Evolutionary conservation across 2,888 invertebrate species (phyloP).

Genomic region (Xestoiulus laeticollis): DNA sequence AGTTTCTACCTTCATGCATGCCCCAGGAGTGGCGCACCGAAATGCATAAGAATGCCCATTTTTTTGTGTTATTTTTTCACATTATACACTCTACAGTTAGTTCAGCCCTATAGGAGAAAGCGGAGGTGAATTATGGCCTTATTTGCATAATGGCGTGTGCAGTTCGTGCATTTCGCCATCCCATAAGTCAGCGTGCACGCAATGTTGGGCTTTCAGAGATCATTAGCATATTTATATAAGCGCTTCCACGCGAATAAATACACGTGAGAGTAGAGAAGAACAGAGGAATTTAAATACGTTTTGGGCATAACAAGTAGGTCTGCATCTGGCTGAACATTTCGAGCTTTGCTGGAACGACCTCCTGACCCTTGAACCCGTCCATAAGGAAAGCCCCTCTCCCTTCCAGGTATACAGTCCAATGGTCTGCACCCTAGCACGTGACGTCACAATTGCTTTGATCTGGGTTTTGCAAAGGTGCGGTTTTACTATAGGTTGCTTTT

Average conservation of each 20-base stretch:
- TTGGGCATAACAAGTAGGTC: neutral
- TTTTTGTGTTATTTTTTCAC: neutral
- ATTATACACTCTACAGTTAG: neutral
- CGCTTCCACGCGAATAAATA: neutral
- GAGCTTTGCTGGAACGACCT: neutral
- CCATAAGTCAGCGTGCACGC: neutral
- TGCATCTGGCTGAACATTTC: neutral
- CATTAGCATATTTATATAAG: constrained; percentile 9
- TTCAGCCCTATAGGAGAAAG: neutral
- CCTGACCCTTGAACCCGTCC: neutral
- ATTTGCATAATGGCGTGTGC: constrained; percentile 9
- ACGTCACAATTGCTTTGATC: neutral
- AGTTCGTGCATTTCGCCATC: constrained; percentile 1
- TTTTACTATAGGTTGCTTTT: no score
- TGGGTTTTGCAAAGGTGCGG: neutral
- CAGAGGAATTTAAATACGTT: constrained; percentile 9
- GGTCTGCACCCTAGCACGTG: neutral
- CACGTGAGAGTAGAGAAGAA: constrained; percentile 6
- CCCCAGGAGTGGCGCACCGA: neutral
- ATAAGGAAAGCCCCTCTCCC: neutral
- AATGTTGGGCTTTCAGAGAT: neutral
- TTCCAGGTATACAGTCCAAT: neutral
- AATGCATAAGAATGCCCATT: neutral
- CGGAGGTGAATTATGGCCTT: neutral
- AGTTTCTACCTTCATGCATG: neutral